phyloP scores from a whole-genome alignment of 2,888 invertebrate species.

The Limnephilus rhombicus region DNA sequence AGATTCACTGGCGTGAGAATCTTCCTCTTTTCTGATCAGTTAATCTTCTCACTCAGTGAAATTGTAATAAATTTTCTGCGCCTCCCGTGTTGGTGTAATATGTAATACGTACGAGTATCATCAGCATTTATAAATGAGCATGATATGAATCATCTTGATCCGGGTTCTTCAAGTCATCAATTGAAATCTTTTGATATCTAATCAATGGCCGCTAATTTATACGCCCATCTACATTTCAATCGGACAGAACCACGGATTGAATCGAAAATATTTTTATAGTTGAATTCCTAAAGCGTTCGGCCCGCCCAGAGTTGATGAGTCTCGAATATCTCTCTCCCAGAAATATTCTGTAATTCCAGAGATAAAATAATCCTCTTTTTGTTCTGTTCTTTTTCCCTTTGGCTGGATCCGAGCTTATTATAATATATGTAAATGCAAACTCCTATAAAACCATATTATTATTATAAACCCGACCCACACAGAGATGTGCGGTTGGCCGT shows the following conservation, averaged over 20 bases:
- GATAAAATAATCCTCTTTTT: conserved; percentile 33
- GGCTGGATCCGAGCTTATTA: neutral
- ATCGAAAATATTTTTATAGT: conserved; percentile 45
- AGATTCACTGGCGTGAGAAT: neutral
- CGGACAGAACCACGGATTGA: conserved; percentile 9
- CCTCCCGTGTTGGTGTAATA: neutral
- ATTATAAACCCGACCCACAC: conserved; percentile 26
- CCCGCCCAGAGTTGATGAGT: conserved; percentile 20
- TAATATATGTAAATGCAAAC: neutral
- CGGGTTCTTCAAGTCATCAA: neutral
- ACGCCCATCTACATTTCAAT: conserved; percentile 31
- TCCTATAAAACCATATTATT: neutral
- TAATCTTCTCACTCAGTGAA: neutral
- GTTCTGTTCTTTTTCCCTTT: conserved; percentile 21
- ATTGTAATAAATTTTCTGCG: neutral
- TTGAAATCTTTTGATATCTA: conserved; percentile 35
- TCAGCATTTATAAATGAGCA: neutral
- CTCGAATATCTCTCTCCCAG: conserved; percentile 22
- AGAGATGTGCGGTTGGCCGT: neutral
- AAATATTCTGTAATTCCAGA: conserved; percentile 34
- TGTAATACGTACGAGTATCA: neutral
- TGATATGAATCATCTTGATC: neutral
- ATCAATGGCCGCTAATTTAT: conserved; percentile 32
- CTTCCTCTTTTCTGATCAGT: neutral
- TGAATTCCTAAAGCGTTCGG: conserved; percentile 22